Evolutionary conservation across 1,140 invertebrate species (phyloP).

Genomic region (Zaprionus taronus): DNA sequence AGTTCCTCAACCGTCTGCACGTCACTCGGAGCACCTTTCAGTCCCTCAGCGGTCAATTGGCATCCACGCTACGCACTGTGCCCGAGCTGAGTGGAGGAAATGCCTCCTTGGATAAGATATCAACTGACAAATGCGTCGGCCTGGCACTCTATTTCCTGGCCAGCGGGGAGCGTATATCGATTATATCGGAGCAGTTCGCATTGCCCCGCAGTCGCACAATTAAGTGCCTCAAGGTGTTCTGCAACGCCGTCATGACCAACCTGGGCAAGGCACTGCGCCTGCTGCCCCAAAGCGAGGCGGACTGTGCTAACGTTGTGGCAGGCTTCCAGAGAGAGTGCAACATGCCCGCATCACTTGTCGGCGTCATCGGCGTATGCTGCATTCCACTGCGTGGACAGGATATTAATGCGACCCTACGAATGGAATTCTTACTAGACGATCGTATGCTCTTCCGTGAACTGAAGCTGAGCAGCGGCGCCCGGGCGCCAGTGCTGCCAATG

Average conservation of each 20-base stretch:
- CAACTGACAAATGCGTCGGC: slow-evolving; percentile 61
- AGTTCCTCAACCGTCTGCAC: slow-evolving; percentile 67
- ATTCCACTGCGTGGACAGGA: slow-evolving; percentile 49
- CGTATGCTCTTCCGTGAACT: slow-evolving; percentile 73
- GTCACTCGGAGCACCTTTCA: slow-evolving; percentile 65
- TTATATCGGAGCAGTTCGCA: slow-evolving; percentile 57
- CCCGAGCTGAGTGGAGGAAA: slow-evolving; percentile 33
- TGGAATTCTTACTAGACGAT: slow-evolving; percentile 72
- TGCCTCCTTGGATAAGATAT: slow-evolving; percentile 16
- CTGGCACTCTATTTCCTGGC: slow-evolving; percentile 67
- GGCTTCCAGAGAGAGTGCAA: slow-evolving; percentile 67
- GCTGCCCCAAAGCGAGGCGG: slow-evolving; percentile 54
- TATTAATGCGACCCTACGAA: slow-evolving; percentile 34
- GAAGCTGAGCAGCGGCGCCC: slow-evolving; percentile 40
- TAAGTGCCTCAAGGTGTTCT: slow-evolving; percentile 63
- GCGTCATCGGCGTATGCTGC: slow-evolving; percentile 65
- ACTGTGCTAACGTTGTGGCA: slow-evolving; percentile 55
- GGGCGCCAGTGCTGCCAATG: slow-evolving; percentile 28
- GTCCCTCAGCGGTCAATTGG: slow-evolving; percentile 58
- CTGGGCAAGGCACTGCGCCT: slow-evolving; percentile 54
- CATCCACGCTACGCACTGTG: slow-evolving; percentile 38
- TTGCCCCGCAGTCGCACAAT: slow-evolving; percentile 46
- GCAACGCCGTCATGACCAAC: slow-evolving; percentile 63
- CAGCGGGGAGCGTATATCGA: slow-evolving; percentile 60
- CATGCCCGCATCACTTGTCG: slow-evolving; percentile 67